Evolutionary conservation across 2,113 vertebrate genomes (phyloP).

Genomic region (Nibea coibor): DNA sequence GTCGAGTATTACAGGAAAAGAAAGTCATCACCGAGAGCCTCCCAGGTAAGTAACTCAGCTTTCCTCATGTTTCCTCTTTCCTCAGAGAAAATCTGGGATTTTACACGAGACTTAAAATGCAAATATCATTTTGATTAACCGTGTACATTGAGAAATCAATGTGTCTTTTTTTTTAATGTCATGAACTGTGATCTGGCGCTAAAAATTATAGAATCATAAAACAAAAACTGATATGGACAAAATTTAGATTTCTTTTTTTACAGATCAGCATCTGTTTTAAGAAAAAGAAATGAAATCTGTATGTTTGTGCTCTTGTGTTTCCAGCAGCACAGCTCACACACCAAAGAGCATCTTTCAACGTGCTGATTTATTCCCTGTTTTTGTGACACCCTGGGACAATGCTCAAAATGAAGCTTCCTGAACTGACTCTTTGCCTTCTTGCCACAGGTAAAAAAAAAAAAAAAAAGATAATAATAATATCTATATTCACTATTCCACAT

Average conservation of each 20-base stretch:
- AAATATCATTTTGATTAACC: not conserved
- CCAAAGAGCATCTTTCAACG: not conserved
- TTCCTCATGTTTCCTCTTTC: not conserved
- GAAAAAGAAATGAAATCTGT: not conserved
- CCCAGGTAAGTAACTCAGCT: conserved; percentile 49
- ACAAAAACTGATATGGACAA: not conserved
- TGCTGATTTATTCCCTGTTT: not conserved
- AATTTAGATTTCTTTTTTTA: not conserved
- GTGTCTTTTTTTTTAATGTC: not conserved
- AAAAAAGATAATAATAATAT: not conserved
- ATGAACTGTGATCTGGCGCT: no score
- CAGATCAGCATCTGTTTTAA: not conserved
- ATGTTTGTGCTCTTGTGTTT: conserved; percentile 24
- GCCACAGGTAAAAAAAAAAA: conserved; percentile 46
- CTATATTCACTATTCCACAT: no score
- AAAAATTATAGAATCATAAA: not conserved
- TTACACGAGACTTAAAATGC: not conserved
- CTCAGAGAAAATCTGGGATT: not conserved
- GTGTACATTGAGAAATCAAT: not conserved
- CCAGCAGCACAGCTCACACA: not conserved
- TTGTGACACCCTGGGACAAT: conserved; percentile 17
- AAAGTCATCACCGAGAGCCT: conserved; percentile 12
- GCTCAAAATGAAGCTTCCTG: not conserved
- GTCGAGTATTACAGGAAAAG: not conserved
- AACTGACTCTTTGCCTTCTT: conserved; percentile 39